Percentiles rank a stretch among this genome's conserved stretches.
These are phyloP conservation scores for Trileptium ribeirensis DNA, from an alignment of 2,888 invertebrate genomes.

Conservation along the genomic window DNA sequence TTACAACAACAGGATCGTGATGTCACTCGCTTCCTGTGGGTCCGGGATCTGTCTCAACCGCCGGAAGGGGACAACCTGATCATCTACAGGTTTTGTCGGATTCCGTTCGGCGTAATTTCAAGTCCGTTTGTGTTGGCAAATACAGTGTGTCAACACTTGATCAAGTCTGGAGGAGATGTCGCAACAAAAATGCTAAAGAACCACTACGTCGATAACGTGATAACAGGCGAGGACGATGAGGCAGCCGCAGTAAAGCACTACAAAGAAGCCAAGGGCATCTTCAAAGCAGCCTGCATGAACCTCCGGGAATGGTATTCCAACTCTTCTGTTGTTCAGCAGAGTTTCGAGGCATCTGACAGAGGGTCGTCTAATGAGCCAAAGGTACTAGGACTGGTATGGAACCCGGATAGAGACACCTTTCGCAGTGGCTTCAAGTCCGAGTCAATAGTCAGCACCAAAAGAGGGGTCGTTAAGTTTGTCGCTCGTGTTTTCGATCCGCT, in stretches of 20 bases:
- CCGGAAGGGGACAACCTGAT: not conserved
- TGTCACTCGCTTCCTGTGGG: constrained; percentile 22
- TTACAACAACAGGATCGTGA: constrained; percentile 27
- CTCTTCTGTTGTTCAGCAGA: no score
- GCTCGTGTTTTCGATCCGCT: constrained; percentile 4
- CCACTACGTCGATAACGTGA: constrained; percentile 4
- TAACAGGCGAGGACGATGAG: not conserved
- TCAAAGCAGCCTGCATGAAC: not conserved
- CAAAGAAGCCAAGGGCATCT: not conserved
- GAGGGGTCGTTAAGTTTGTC: not conserved
- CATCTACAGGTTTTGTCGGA: no score
- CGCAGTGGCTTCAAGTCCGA: no score
- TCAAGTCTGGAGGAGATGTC: not conserved
- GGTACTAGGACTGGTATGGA: no score
- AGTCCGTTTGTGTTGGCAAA: no score
- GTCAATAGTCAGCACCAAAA: not conserved
- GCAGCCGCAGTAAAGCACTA: not conserved
- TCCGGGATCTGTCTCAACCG: not conserved
- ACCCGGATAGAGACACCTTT: no score
- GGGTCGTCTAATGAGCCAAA: no score
- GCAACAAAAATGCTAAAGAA: not conserved
- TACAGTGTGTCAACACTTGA: constrained; percentile 4
- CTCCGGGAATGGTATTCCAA: no score
- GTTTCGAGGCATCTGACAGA: no score
- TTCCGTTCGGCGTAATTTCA: no score